Conservation (phyloP, 2,888 invertebrate species). For the Lithophane socia region DNA sequence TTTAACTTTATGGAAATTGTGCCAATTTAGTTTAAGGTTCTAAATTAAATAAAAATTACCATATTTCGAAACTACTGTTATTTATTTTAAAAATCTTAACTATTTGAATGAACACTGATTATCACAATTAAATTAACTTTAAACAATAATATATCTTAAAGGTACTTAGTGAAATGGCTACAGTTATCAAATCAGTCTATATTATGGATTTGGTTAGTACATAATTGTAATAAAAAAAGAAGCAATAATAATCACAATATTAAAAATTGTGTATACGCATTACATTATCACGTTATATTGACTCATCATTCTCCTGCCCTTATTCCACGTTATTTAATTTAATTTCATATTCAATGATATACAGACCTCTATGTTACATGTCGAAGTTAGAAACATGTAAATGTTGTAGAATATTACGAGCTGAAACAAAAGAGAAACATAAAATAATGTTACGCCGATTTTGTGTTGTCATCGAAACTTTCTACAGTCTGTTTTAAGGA, state of each 20-base stretch:
- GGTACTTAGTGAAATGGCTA: conserved; percentile 42
- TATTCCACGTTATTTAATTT: neutral
- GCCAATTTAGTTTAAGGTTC: conserved; percentile 75
- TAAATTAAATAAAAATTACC: conserved; percentile 68
- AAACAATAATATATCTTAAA: conserved; percentile 27
- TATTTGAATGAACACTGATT: conserved; percentile 45
- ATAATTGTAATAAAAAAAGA: conserved; percentile 57
- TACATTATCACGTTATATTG: conserved; percentile 51
- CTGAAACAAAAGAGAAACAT: conserved; percentile 86
- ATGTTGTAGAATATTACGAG: conserved; percentile 95
- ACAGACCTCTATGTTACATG: conserved; percentile 77
- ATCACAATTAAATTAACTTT: conserved; percentile 47
- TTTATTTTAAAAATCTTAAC: conserved; percentile 56
- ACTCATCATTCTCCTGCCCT: conserved; percentile 5
- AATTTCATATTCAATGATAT: conserved; percentile 24
- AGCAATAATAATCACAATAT: conserved; percentile 32
- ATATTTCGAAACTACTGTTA: conserved; percentile 45
- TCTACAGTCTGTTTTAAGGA: neutral
- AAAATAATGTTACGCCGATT: neutral
- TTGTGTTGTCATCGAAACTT: neutral
- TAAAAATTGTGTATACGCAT: conserved; percentile 26
- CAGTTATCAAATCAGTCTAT: conserved; percentile 69
- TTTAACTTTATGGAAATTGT: conserved; percentile 70
- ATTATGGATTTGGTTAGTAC: conserved; percentile 54
- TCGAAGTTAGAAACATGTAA: conserved; percentile 95